Base-by-base conservation (phyloP, 2,888 invertebrate genomes). In the Drosophila percnosoma region DNA sequence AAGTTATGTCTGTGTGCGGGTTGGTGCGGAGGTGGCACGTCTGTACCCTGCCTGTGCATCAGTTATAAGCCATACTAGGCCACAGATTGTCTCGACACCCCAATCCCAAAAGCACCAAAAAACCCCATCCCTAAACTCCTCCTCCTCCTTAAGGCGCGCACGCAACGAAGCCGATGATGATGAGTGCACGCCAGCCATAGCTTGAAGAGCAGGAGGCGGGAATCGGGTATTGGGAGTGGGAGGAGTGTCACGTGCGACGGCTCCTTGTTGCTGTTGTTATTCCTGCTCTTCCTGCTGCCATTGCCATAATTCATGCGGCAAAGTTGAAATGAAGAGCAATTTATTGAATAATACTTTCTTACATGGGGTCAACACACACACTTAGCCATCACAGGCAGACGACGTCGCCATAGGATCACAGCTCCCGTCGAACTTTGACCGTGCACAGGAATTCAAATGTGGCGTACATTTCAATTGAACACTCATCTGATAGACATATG, bases 41-140 rank as follows among this genome's bases (percentile, higher is more conserved):
- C 72, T 76, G 67, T 52, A 40, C 69, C 66, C 65, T 68, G 78
- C 58, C 78, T 87, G 73, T 89, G 87, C 87, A 88, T 90, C 88
- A 89, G 88, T 90, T 85, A 89, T 90, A 88, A 87, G 83, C 87
- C 78, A 77, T 80, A 79, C 83, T 81, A 89, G 83, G 88, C 90
- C 84, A 84, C 89, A 86, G 89, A 89, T 86, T 90, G 87, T 88
- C 85, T 88, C 82, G 86, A 80, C 83, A 79, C 40, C 57, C 65
- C 60, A 27, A n/a, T 33, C 38, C 58, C 53, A 36, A n/a, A 62
- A 33, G 36, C 45, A n/a, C 31, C 55, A 34, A 5, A 34, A 59
- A 38, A 21, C 15, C 29, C 63, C 33, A 27, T 33, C 13, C 34
- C n/a, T 51, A 51, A 18, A 29, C 33, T 27, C 42, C 60, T 48